Evolutionary conservation across 1,140 invertebrate species (phyloP), one percentile per base, ranked within the genome.

Genomic region (Tetranychus cinnabarinus): DNA sequence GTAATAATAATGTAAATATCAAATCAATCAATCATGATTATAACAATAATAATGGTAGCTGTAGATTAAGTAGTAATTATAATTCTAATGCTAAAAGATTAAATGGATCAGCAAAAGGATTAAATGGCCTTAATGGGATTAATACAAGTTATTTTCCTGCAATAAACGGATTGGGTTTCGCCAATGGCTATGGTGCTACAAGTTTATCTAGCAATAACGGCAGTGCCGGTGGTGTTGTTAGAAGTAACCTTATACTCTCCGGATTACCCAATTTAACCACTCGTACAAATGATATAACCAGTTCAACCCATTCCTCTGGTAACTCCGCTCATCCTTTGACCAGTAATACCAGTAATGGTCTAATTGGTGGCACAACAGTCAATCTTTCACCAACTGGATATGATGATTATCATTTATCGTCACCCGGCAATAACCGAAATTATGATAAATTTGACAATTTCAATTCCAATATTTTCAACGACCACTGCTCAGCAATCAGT

Each of bases 261-360:
- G 48, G 6, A 8, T 52, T 33, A 15, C 6, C 48, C 6, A 10
- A 12, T 10, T n/a, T 10, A n/a, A 47, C 46, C 46, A n/a, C 46
- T 10, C 8, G 10, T 10, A n/a, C 46, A 47, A 47, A 10, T n/a
- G 46, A 12, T 10, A 12, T 47, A 12, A 47, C n/a, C 46, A 23
- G 23, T 23, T 23, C 23, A 23, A 23, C 23, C 23, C 23, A 47
- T 47, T 47, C 46, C 13, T 47, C 46, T 86, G 7, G 13, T 10
- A 31, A 84, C 88, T 47, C 89, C 90, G 33, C 84, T 47, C 46
- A 12, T 15, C 23, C 46, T 47, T n/a, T n/a, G 7, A 47, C 46
- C 46, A 47, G 23, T 47, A 47, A 47, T 47, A 12, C 23, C 46
- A 15, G 48, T 52, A 8, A 15, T 52, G 48, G 15, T 52, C n/a